Evolutionary conservation across 2,888 invertebrate species (phyloP), one percentile per base, ranked within the genome.

Genomic region (Latheticus oryzae): DNA sequence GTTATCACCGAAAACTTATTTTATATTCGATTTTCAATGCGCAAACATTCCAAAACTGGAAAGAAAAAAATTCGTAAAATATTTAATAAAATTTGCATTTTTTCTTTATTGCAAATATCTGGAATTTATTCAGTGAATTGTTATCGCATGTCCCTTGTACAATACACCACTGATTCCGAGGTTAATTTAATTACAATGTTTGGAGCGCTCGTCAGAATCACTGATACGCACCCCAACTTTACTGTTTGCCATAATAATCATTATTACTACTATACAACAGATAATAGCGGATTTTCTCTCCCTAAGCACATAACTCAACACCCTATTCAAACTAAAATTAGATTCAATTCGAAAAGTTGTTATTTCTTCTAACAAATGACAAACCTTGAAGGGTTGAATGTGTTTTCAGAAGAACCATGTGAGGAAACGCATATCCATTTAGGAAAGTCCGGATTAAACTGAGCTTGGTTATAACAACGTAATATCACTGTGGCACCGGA

Each of bases 401-500:
- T 55, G 19, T 32, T 55, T 55, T 48, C 16, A 15, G 30, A 45
- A 45, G 45, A 45, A 32, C 28, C 54, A 51, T 40, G 54, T 57
- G 51, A 64, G 66, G 66, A 66, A 64, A 63, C 62, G 59, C 57
- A 58, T 60, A 62, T 62, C 62, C 62, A 63, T 62, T 61, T 60
- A 58, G 63, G 65, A 63, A 64, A 51, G 61, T 38, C 55, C 32
- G 61, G 64, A 64, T 63, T 65, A 65, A 63, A 60, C 60, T 53
- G 60, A 62, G 59, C 50, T 55, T 23, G 54, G 62, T 65, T 65
- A 65, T 63, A 65, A 66, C 68, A 66, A 59, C 65, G 67, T 68
- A 70, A 70, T 68, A 69, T 64, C 63, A 51, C 61, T 60, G 63
- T 64, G 60, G 58, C 58, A 66, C 63, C 72, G 69, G 68, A 70